Evolutionary conservation across 2,888 invertebrate genomes (phyloP), one percentile per base, ranked within the genome.

Genomic region (Apotomis betuletana): DNA sequence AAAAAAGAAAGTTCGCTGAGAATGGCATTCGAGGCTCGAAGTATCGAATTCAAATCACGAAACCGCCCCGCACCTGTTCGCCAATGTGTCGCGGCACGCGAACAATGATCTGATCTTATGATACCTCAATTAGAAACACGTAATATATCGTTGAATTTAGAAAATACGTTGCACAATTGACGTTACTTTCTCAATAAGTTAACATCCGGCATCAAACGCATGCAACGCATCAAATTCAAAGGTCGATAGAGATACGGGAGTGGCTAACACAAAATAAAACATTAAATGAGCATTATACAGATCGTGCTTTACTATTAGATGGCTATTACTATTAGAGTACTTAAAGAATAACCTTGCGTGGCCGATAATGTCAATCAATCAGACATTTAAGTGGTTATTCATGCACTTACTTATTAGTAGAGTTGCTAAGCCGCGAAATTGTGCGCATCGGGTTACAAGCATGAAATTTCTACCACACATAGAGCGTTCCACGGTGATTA

Each of bases 1-100:
- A 80, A 15, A 84, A 79, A 86, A 86, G 90, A 91, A 90, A 91
- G 90, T 88, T 80, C 78, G 79, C 83, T 74, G 79, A 83, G 79
- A 83, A 75, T 71, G 78, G 77, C 77, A 77, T 80, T 77, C 77
- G 79, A 80, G 74, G 77, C 83, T 80, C 77, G 80, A 81, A 80
- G 81, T 80, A 83, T 85, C 82, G 81, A 83, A 85, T 85, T 81
- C 82, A 81, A 82, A 79, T 79, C 78, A 84, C 84, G 80, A 77
- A 78, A 77, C 77, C 75, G 77, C 76, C 61, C 79, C 76, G 81
- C 77, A 78, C 79, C 77, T 80, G 74, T 80, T 61, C 72, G 71
- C 76, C 76, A 81, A 83, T 83, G 79, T 81, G 80, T 82, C 80
- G 78, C 78, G 76, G 80, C 87, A 87, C 84, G 88, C 87, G 77